These are phyloP conservation scores for Paraplagusia blochii DNA, from an alignment of 2,113 vertebrate species.

Conservation along the genomic window DNA sequence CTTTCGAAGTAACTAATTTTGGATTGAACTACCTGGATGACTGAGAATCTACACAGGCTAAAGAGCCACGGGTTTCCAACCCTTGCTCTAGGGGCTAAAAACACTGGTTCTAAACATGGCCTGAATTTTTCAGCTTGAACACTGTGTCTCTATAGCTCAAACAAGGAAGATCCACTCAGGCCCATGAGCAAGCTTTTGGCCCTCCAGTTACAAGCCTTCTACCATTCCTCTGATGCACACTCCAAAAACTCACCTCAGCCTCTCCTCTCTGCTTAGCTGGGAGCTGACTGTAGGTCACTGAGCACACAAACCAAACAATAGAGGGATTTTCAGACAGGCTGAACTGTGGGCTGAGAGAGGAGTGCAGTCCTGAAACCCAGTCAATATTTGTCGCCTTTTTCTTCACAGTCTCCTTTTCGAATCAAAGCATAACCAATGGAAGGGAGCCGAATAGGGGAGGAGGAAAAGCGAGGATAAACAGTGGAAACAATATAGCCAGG, in stretches of 20 bases:
- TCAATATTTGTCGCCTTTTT: conserved; percentile 76
- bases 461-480: conserved; percentile 70
- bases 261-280: conserved; percentile 51
- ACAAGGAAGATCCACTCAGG: conserved; percentile 39
- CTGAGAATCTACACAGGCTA: too few relatives aligned
- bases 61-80: too few relatives aligned
- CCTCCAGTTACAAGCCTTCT: conserved; percentile 30
- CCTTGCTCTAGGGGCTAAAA: conserved; percentile 44
- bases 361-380: conserved; percentile 60
- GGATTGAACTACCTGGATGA: too few relatives aligned
- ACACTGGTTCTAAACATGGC: conserved; percentile 45
- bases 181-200: conserved; percentile 22
- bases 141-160: conserved; percentile 27
- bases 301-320: conserved; percentile 63
- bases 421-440: conserved; percentile 67
- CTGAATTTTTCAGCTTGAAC: conserved; percentile 23
- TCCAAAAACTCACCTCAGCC: conserved; percentile 27
- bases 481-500: conserved; percentile 57
- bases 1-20: too few relatives aligned
- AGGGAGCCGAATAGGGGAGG: conserved; percentile 58
- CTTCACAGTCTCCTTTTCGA: conserved; percentile 51
- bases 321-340: conserved; percentile 61
- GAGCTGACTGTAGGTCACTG: conserved; percentile 59
- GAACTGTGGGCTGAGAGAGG: conserved; percentile 49
- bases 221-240: conserved; percentile 40